These are phyloP conservation scores for Zeuzera pyrina DNA, from an alignment of 2,888 invertebrate genomes.

Conservation along the genomic window DNA sequence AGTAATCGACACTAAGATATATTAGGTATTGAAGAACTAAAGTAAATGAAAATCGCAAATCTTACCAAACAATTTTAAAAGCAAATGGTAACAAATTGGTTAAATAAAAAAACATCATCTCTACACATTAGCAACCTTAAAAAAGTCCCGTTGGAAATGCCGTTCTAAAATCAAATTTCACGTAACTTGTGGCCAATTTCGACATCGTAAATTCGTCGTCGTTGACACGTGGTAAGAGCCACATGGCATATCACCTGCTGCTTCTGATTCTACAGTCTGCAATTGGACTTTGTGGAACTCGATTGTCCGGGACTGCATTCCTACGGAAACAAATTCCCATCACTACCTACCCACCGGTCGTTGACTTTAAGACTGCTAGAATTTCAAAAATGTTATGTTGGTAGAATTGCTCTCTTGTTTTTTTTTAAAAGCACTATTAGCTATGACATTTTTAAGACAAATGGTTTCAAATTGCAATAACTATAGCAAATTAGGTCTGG, in stretches of 20 bases:
- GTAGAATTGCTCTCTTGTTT: background rate
- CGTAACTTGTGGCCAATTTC: slow-evolving; percentile 41
- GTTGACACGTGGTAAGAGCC: slow-evolving; percentile 55
- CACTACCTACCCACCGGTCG: slow-evolving; percentile 36
- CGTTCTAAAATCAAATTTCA: slow-evolving; percentile 9
- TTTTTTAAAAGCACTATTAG: background rate
- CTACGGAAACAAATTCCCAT: slow-evolving; percentile 37
- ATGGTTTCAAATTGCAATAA: slow-evolving; percentile 13
- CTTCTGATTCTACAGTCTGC: slow-evolving; percentile 1
- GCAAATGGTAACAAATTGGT: slow-evolving; percentile 10
- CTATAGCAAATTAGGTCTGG: slow-evolving; percentile 40
- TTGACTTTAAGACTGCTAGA: slow-evolving; percentile 46
- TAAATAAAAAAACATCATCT: slow-evolving; percentile 9
- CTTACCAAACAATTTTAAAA: too few relatives aligned
- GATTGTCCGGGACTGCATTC: slow-evolving; percentile 50
- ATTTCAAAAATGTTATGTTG: slow-evolving; percentile 14
- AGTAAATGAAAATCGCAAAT: too few relatives aligned
- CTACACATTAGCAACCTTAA: slow-evolving; percentile 2
- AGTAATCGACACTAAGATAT: too few relatives aligned
- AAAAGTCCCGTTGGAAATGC: slow-evolving; percentile 1
- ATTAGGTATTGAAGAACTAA: too few relatives aligned
- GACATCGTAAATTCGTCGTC: slow-evolving; percentile 28
- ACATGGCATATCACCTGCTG: slow-evolving; percentile 60
- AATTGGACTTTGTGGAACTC: slow-evolving; percentile 37
- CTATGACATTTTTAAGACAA: background rate